Evolutionary conservation across 2,797 vertebrate genomes (phyloP).

Genomic region (Bucorvus abyssinicus): DNA sequence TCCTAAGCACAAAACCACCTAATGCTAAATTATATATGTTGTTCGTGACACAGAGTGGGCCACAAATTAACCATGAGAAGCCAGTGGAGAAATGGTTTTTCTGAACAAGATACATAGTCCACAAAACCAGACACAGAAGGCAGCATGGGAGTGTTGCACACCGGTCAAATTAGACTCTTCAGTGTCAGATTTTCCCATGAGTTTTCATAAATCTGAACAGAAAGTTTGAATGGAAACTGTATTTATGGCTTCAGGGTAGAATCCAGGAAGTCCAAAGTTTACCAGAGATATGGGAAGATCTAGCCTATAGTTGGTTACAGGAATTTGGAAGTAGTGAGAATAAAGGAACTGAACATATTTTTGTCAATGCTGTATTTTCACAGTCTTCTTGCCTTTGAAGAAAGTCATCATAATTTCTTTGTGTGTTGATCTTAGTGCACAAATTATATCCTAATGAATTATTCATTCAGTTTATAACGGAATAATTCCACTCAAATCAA

Average conservation of each 20-base stretch:
- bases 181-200: neutral
- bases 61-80: neutral
- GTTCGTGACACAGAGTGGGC: neutral
- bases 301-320: neutral
- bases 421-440: neutral
- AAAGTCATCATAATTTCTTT: neutral
- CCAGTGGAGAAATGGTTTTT: neutral
- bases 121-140: neutral
- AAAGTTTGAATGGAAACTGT: neutral
- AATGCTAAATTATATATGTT: neutral
- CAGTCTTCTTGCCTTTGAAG: neutral
- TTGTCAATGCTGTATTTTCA: neutral
- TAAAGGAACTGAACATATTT: neutral
- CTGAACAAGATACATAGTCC: neutral
- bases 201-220: neutral
- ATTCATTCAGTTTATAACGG: neutral
- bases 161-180: neutral
- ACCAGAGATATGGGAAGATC: neutral
- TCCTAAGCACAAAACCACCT: neutral
- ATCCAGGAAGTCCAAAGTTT: neutral
- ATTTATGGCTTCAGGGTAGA: neutral
- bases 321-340: neutral
- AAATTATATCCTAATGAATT: neutral
- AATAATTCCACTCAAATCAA: neutral
- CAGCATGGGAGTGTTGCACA: accelerated